These are phyloP conservation scores for Illadopsis cleaveri DNA, from an alignment of 2,113 vertebrate species.

Conservation along the genomic window DNA sequence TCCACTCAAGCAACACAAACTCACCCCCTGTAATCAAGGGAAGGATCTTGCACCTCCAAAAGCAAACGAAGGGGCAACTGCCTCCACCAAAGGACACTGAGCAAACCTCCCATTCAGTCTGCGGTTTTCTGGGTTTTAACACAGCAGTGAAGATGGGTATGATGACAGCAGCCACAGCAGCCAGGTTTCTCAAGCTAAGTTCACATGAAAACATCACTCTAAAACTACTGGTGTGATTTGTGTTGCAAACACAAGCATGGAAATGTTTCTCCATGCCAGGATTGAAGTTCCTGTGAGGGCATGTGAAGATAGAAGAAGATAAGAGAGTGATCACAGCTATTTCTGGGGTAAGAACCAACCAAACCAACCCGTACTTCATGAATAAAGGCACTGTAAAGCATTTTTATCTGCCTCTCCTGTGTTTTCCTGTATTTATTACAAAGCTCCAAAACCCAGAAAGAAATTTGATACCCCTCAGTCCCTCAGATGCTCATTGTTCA, in stretches of 20 bases:
- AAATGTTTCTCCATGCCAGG: neutral
- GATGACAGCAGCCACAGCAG: neutral
- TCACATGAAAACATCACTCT: neutral
- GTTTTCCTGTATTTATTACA: neutral
- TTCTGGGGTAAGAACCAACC: neutral
- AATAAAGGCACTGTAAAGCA: neutral
- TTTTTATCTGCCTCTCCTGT: neutral
- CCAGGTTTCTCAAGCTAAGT: neutral
- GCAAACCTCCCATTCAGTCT: neutral
- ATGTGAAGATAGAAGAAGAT: neutral
- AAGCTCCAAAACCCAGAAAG: neutral
- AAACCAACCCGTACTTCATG: neutral
- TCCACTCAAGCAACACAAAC: neutral
- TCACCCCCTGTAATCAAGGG: accelerated
- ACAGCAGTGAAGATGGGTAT: neutral
- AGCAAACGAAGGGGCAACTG: neutral
- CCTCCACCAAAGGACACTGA: neutral
- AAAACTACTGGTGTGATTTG: neutral
- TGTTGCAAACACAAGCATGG: neutral
- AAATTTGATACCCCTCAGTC: neutral
- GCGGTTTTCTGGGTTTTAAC: neutral
- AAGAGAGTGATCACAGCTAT: neutral
- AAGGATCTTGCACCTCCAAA: neutral
- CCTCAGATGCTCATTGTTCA: neutral
- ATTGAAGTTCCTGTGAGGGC: neutral